phyloP scores from a whole-genome alignment of 2,888 invertebrate species.

The Dicyrtoma fusca region DNA sequence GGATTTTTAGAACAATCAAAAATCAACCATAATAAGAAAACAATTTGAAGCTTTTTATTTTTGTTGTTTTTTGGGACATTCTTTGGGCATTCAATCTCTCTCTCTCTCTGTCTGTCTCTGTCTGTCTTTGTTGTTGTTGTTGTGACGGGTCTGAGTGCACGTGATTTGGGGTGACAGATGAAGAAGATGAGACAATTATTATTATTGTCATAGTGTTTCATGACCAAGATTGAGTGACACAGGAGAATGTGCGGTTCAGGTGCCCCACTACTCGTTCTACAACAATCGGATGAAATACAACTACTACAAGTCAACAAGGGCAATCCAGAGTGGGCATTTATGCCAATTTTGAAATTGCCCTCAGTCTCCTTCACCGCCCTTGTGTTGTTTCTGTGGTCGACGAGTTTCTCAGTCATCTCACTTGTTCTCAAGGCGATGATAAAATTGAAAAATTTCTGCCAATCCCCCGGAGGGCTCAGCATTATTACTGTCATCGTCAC shows the following conservation, averaged over 20 bases:
- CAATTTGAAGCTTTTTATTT: slow-evolving; percentile 3
- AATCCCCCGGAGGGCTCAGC: slow-evolving; percentile 12
- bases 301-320: neutral
- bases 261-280: slow-evolving; percentile 9
- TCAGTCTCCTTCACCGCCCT: neutral
- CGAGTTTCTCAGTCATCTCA: neutral
- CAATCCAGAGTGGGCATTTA: slow-evolving; percentile 22
- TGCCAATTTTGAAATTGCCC: slow-evolving; percentile 18
- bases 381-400: slow-evolving; percentile 7
- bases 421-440: slow-evolving; percentile 21
- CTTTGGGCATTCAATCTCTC: no score
- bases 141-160: no score
- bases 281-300: slow-evolving; percentile 12
- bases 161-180: no score
- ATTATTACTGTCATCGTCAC: neutral
- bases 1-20: neutral
- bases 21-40: slow-evolving; percentile 7
- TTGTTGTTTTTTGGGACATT: no score
- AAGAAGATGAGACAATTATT: no score
- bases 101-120: no score
- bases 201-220: no score
- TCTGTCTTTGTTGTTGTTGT: no score
- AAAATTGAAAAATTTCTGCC: slow-evolving; percentile 15
- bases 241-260: slow-evolving; percentile 29
- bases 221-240: no score